phyloP scores from a whole-genome alignment of 2,113 vertebrate genomes.

The Tragelaphus imberbis region DNA sequence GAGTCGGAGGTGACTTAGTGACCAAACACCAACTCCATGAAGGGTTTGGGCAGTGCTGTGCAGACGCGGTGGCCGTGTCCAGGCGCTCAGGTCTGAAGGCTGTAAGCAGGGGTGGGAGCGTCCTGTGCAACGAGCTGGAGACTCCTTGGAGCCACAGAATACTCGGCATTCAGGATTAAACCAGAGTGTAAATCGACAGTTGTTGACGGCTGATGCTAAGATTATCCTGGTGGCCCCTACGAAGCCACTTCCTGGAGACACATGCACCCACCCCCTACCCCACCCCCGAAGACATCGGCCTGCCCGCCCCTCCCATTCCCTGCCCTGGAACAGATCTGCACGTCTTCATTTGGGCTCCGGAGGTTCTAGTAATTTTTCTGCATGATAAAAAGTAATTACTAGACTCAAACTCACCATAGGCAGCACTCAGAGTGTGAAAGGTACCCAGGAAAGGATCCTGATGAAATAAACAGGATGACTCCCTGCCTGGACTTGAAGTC shows the following conservation, averaged over 20 bases:
- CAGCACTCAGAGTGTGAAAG: not conserved
- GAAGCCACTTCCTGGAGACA: not conserved
- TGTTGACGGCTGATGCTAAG: not conserved
- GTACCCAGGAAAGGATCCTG: not conserved
- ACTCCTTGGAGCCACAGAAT: too few relatives aligned
- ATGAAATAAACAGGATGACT: not conserved
- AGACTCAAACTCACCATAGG: not conserved
- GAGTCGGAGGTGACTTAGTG: not conserved
- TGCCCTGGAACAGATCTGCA: accelerated
- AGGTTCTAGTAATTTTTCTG: not conserved
- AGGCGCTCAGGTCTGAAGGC: too few relatives aligned
- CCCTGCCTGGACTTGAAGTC: not conserved
- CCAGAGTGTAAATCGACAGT: not conserved
- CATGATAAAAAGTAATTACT: not conserved
- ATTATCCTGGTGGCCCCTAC: not conserved
- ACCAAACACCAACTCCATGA: not conserved
- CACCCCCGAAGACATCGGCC: too few relatives aligned
- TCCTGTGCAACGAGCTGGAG: too few relatives aligned
- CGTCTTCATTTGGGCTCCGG: not conserved
- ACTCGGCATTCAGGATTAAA: not conserved
- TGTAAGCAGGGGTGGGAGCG: not conserved
- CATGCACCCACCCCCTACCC: too few relatives aligned
- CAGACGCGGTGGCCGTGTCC: not conserved
- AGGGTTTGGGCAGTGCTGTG: not conserved
- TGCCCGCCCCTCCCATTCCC: not conserved